Base-by-base conservation (phyloP, 2,797 vertebrate genomes). In the Neosalanx taihuensis region DNA sequence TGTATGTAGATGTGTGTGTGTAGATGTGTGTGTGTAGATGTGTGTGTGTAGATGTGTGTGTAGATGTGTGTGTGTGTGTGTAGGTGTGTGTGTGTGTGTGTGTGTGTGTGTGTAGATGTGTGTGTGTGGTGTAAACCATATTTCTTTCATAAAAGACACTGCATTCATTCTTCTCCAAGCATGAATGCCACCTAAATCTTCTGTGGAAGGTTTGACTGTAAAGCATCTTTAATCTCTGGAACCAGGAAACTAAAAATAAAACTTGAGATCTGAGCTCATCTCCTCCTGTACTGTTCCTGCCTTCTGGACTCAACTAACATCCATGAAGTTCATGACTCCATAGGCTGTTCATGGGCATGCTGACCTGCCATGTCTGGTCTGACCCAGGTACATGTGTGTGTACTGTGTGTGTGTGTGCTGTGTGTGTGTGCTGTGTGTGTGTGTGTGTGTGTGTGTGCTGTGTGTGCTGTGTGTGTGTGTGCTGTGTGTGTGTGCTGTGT, bases 181-280 rank as follows among this genome's bases (percentile, higher is more conserved):
- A 85, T 79, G 83, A 83, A 85, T 80, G 82, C 66, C 71, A 83
- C 82, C 80, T 81, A 81, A 87, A 89, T 88, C 85, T 86, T 75
- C 87, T 81, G 80, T 64, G 73, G 84, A 76, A 86, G 80, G 88
- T 87, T 83, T 90, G 74, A 74, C 66, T 80, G 79, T 86, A 88
- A 89, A 89, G 85, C 83, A 79, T 76, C 86, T 87, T 33, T 58
- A 72, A 86, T 85, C 86, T 69, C 69, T 81, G 72, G 69, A 85
- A 85, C 74, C 79, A 87, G 68, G 18, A 49, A 67, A 71, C 86
- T 85, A 81, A 85, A 86, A 87, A 89, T 85, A 84, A 75, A 85
- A 85, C 5, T 69, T 75, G 46, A 69, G 67, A 41, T 69, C 59
- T 59, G 51, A 59, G 53, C 31, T 33, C 37, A 26, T 59, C 58